Base-by-base conservation (phyloP, 2,888 invertebrate genomes). In the Ditylenchus weischeri region DNA sequence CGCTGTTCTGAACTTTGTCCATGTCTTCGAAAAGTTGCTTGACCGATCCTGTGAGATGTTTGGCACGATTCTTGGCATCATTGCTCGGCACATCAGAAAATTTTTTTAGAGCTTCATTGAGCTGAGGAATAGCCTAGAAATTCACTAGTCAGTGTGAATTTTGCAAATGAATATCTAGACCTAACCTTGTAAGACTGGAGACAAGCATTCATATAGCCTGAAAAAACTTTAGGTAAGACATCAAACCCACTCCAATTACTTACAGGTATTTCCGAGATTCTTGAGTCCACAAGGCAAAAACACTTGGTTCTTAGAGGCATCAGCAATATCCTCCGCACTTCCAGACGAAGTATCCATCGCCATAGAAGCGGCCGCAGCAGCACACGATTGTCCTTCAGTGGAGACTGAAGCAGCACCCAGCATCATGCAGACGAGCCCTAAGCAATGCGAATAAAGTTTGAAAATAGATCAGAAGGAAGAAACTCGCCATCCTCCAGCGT, bases 201-300 rank as follows among this genome's bases (percentile, higher is more conserved):
- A 43, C 48, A 60, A 35, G 64, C 75, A 65, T 80, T 79, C 75
- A 81, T 76, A 65, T 80, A 82, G 38, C 38, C 38, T 38, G 6
- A 38, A 38, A 38, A 38, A 6, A 38, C 7, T 11, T 38, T 8
- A 38, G 11, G 11, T n/a, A 38, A 38, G 6, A 11, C 11, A 38
- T 38, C 6, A 38, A 38, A 38, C 6, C 7, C 11, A 8, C 11
- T 8, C 7, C 6, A 38, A 38, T 38, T 11, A 38, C 38, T 8
- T 8, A 67, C 81, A 81, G 0, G 81, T 81, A 69, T 82, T 80
- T 86, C 88, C 98, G 75, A 98, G 87, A 86, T 98, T 98, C 64
- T 89, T 90, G 69, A 99, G 87, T 59, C 98, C 98, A 72, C 91
- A 89, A 0, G 94, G 94, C 67, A 93, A 84, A 74, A 92, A 90